A percentile compares a stretch with the other conserved stretches of the same genome.
These are phyloP conservation scores for Ennomos quercinarius DNA, from an alignment of 2,888 invertebrate genomes.

Conservation along the genomic window DNA sequence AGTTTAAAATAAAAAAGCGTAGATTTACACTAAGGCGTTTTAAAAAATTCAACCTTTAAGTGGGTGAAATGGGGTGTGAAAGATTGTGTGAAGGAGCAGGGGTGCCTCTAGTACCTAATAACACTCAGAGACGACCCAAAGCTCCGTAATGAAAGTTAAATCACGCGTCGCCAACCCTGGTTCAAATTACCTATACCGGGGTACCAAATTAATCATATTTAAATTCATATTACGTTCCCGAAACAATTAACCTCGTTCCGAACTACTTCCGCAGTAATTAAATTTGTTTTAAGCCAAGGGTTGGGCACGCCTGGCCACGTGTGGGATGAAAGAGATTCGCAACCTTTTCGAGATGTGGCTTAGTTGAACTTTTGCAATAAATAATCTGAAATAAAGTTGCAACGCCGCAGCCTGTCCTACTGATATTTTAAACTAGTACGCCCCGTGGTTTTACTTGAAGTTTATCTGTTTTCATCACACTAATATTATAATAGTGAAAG, in stretches of 20 bases:
- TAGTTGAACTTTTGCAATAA: slow-evolving; percentile 12
- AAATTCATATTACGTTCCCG: slow-evolving; percentile 31
- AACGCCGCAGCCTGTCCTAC: too few relatives aligned
- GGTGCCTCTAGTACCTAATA: slow-evolving; percentile 23
- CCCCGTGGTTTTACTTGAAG: too few relatives aligned
- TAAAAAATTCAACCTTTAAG: neutral
- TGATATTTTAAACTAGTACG: too few relatives aligned
- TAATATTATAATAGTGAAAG: too few relatives aligned
- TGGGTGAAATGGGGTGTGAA: too few relatives aligned
- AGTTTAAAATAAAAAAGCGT: too few relatives aligned
- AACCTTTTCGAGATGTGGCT: slow-evolving; percentile 10
- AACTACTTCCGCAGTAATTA: slow-evolving; percentile 34
- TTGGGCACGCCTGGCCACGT: slow-evolving; percentile 16
- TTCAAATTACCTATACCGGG: slow-evolving; percentile 26
- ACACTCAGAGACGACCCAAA: neutral
- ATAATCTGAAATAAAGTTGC: slow-evolving; percentile 3
- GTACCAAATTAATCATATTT: slow-evolving; percentile 30
- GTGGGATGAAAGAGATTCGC: slow-evolving; percentile 17
- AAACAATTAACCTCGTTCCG: slow-evolving; percentile 31
- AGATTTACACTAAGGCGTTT: too few relatives aligned
- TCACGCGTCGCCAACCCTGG: slow-evolving; percentile 14
- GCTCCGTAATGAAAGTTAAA: slow-evolving; percentile 13
- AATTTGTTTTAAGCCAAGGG: slow-evolving; percentile 38
- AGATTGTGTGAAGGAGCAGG: neutral
- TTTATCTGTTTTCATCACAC: too few relatives aligned